Evolutionary conservation across 2,888 invertebrate genomes (phyloP).

Genomic region (Hirtodrosophila alboralis): DNA sequence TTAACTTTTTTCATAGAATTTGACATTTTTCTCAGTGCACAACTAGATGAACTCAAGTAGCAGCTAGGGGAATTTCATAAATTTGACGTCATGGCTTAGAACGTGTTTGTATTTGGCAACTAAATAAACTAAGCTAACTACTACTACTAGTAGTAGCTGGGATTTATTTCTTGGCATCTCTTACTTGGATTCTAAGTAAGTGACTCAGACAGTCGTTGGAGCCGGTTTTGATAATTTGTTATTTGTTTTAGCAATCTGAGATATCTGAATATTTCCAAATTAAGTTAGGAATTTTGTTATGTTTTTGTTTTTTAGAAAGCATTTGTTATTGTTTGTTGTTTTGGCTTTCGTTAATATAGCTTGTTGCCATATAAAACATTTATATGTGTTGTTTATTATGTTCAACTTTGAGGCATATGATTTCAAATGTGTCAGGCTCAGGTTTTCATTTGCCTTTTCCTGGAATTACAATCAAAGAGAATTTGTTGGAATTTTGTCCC

Average conservation of each 20-base stretch:
- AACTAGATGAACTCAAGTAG: constrained; percentile 1
- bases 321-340: constrained; percentile 1
- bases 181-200: constrained; percentile 30
- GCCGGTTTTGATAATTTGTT: constrained; percentile 28
- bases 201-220: constrained; percentile 36
- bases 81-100: constrained; percentile 44
- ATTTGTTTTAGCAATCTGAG: constrained; percentile 19
- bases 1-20: too few relatives aligned
- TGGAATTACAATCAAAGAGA: too few relatives aligned
- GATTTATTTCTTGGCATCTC: constrained; percentile 26
- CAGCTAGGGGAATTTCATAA: constrained; percentile 19
- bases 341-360: too few relatives aligned
- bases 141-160: neutral
- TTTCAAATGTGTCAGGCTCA: too few relatives aligned
- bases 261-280: constrained; percentile 33
- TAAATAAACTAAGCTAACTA: constrained; percentile 1
- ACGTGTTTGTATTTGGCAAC: constrained; percentile 42
- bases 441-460: too few relatives aligned
- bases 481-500: too few relatives aligned
- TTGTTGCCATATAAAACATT: too few relatives aligned
- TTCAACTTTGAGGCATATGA: too few relatives aligned
- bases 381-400: too few relatives aligned
- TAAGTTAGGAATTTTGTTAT: constrained; percentile 21
- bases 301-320: constrained; percentile 8
- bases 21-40: too few relatives aligned